These are phyloP conservation scores for Liopterus haemorrhoidalis DNA, from an alignment of 2,888 invertebrate genomes.

Conservation along the genomic window DNA sequence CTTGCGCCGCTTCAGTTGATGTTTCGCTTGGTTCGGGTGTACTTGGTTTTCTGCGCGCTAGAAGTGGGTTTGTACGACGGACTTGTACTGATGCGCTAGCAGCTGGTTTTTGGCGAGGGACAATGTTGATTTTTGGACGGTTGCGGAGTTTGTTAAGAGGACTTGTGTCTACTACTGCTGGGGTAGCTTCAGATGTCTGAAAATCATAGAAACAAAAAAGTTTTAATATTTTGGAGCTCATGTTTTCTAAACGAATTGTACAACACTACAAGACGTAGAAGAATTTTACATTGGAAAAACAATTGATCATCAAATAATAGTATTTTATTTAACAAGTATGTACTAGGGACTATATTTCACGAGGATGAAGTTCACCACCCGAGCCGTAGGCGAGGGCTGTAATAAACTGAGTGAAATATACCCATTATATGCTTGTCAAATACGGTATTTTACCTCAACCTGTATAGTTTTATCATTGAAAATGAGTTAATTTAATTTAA, in stretches of 20 bases:
- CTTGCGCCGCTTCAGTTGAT: constrained; percentile 31
- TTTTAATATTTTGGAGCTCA: constrained; percentile 37
- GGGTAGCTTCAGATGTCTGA: constrained; percentile 26
- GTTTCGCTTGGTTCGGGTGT: constrained; percentile 39
- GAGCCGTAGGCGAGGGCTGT: no score
- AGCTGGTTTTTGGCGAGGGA: constrained; percentile 48
- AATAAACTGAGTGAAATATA: no score
- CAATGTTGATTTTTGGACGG: constrained; percentile 47
- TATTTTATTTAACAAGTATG: no score
- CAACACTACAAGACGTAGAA: no score
- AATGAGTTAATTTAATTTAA: no score
- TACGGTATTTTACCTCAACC: no score
- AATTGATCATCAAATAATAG: no score
- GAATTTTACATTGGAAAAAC: no score
- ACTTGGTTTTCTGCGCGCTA: constrained; percentile 49
- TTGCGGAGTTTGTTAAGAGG: constrained; percentile 45
- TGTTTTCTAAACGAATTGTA: constrained; percentile 27
- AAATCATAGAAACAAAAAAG: no score
- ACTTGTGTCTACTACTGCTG: constrained; percentile 39
- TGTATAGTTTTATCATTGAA: constrained; percentile 31
- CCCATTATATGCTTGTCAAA: no score
- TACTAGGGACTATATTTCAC: no score
- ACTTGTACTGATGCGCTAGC: constrained; percentile 50
- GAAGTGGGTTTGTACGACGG: constrained; percentile 52
- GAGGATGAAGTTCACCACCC: no score